A percentile compares a stretch with the other conserved stretches of the same genome.
phyloP scores from a whole-genome alignment of 2,797 vertebrate genomes.

The Macropus fuliginosus region DNA sequence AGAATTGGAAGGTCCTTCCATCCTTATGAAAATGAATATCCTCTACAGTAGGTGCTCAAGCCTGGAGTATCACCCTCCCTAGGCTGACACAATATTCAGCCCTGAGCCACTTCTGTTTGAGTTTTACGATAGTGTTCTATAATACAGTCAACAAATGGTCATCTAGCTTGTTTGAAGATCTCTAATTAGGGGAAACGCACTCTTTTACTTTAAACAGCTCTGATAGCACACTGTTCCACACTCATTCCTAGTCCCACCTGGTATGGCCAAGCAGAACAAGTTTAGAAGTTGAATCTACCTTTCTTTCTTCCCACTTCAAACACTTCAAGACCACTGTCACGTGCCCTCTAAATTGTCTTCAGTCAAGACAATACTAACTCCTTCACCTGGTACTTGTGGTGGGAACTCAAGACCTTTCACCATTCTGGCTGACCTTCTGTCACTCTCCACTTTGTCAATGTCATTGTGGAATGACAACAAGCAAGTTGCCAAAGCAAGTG shows the following conservation, averaged over 20 bases:
- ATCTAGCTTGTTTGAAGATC: neutral
- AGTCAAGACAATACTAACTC: neutral
- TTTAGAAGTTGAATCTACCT: neutral
- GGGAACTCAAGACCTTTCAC: neutral
- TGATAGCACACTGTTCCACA: neutral
- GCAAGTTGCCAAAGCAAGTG: neutral
- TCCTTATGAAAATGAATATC: neutral
- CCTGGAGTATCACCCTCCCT: no score
- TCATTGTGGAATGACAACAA: neutral
- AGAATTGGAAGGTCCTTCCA: neutral
- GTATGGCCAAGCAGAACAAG: neutral
- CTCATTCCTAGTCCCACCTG: neutral
- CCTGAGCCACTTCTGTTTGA: neutral
- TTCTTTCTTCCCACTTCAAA: neutral
- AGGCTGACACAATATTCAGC: neutral
- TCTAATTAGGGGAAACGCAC: neutral
- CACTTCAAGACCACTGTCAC: neutral
- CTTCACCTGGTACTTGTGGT: neutral
- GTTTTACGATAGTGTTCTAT: neutral
- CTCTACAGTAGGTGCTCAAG: neutral
- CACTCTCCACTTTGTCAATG: neutral
- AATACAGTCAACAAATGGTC: neutral
- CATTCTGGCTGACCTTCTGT: neutral
- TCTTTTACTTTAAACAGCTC: neutral
- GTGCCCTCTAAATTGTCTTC: neutral